Conservation (phyloP, 2,888 invertebrate species). For the Drosophila tanythrix region DNA sequence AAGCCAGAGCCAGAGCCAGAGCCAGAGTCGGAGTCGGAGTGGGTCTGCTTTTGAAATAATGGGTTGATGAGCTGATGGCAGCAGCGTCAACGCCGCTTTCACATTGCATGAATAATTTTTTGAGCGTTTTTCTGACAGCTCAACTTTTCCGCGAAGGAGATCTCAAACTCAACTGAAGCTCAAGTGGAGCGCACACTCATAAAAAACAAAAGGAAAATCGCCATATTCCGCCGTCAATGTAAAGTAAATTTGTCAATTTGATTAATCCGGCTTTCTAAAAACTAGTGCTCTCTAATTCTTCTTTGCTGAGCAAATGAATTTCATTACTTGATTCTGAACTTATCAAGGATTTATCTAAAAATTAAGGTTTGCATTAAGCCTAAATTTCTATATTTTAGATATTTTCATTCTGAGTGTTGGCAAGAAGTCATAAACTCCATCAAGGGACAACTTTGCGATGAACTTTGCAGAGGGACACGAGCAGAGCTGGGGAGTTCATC, state of each 20-base stretch:
- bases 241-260: neutral
- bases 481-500: constrained; percentile 24
- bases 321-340: too few relatives aligned
- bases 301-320: too few relatives aligned
- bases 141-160: neutral
- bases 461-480: constrained; percentile 5
- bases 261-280: neutral
- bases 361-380: too few relatives aligned
- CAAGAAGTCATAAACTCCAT: constrained; percentile 33
- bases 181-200: neutral
- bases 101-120: constrained; percentile 75
- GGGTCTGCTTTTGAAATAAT: constrained; percentile 21
- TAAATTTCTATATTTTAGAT: too few relatives aligned
- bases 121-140: constrained; percentile 67
- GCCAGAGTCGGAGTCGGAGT: constrained; percentile 6
- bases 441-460: constrained; percentile 16
- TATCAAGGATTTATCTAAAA: too few relatives aligned
- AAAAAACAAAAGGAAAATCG: neutral
- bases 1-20: neutral
- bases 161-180: neutral
- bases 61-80: constrained; percentile 43
- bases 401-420: constrained; percentile 18
- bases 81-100: constrained; percentile 48
- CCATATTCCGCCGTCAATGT: neutral
- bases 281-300: too few relatives aligned